Percentiles rank a stretch among this genome's conserved stretches.
These are phyloP conservation scores for Agrotis ipsilon DNA, from an alignment of 2,888 invertebrate genomes.

Conservation along the genomic window DNA sequence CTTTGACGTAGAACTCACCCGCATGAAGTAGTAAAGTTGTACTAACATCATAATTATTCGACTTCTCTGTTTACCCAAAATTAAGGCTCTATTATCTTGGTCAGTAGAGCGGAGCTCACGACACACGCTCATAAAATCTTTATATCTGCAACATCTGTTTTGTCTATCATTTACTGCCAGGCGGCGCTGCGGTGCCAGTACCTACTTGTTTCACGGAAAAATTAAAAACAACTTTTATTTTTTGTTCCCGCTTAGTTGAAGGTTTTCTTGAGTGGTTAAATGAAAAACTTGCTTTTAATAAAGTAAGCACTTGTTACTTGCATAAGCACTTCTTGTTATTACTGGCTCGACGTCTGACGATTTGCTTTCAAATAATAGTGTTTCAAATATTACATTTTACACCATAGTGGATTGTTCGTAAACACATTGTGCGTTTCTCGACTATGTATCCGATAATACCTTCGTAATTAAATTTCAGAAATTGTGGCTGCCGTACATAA, in stretches of 20 bases:
- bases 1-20: neutral
- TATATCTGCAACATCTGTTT: slow-evolving; percentile 41
- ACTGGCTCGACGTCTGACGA: slow-evolving; percentile 20
- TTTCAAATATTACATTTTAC: neutral
- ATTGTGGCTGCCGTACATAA: slow-evolving; percentile 35
- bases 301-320: slow-evolving; percentile 46
- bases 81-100: slow-evolving; percentile 28
- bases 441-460: slow-evolving; percentile 34
- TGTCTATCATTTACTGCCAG: slow-evolving; percentile 43
- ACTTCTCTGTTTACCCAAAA: slow-evolving; percentile 15
- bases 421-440: slow-evolving; percentile 6
- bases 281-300: slow-evolving; percentile 53
- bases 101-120: slow-evolving; percentile 1
- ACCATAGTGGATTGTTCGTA: neutral
- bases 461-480: slow-evolving; percentile 49
- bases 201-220: slow-evolving; percentile 21
- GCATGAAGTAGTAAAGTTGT: slow-evolving; percentile 1
- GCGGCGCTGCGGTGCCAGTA: neutral
- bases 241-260: slow-evolving; percentile 27
- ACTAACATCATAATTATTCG: slow-evolving; percentile 5
- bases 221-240: slow-evolving; percentile 42
- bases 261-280: slow-evolving; percentile 43
- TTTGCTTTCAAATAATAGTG: slow-evolving; percentile 24
- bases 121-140: slow-evolving; percentile 44
- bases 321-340: slow-evolving; percentile 30